Conservation (phyloP, 2,888 invertebrate genomes). For the Kryphioiulus occultus region DNA sequence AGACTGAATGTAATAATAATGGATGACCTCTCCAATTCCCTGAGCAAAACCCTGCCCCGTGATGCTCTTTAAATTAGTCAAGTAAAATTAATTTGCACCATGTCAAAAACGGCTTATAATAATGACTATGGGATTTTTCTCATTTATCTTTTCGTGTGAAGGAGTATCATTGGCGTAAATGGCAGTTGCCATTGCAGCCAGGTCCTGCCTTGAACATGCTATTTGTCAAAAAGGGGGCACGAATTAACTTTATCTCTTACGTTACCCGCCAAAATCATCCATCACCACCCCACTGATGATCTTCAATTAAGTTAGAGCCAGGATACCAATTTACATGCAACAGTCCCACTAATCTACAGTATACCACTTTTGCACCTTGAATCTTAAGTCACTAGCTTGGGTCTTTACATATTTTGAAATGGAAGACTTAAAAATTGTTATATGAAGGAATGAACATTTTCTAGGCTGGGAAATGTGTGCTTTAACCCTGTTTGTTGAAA, state of each 20-base stretch:
- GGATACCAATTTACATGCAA: neutral
- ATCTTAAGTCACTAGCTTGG: no score
- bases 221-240: conserved; percentile 15
- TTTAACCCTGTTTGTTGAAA: no score
- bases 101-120: conserved; percentile 25
- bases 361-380: no score
- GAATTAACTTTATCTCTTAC: neutral
- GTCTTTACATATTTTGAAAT: no score
- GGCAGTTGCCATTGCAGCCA: neutral
- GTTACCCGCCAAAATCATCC: neutral
- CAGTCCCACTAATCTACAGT: neutral
- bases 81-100: conserved; percentile 31
- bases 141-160: neutral
- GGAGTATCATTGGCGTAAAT: neutral
- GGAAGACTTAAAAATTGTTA: no score
- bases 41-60: neutral
- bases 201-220: neutral
- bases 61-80: conserved; percentile 16
- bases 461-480: no score
- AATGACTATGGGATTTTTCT: conserved; percentile 31
- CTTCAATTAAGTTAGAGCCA: neutral
- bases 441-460: no score
- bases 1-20: neutral
- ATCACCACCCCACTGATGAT: neutral
- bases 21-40: neutral